Conservation (phyloP, 2,113 vertebrate genomes). For the Dascyllus trimaculatus region DNA sequence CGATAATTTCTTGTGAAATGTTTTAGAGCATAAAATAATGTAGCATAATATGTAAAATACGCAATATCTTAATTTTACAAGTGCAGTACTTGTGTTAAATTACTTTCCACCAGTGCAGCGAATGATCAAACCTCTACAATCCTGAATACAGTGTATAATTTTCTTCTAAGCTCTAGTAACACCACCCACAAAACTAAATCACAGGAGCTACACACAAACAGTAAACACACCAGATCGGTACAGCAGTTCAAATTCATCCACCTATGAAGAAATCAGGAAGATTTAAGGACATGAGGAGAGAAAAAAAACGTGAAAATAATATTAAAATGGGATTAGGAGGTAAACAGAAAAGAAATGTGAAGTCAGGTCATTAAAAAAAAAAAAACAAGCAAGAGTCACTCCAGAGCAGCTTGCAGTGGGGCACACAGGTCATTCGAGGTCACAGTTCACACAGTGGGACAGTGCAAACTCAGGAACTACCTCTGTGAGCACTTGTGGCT, state of each 20-base stretch:
- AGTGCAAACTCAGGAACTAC: slow-evolving; percentile 80
- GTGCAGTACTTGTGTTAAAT: too few species aligned
- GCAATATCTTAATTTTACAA: too few species aligned
- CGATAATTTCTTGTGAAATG: too few species aligned
- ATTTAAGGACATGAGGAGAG: slow-evolving; percentile 19
- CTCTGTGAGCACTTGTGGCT: slow-evolving; percentile 74
- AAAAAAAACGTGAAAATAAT: slow-evolving; percentile 25
- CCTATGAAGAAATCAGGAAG: slow-evolving; percentile 71
- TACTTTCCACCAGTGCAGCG: too few species aligned
- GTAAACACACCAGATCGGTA: slow-evolving; percentile 82
- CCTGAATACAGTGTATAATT: too few species aligned
- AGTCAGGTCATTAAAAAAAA: slow-evolving; percentile 22
- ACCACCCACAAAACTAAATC: slow-evolving; percentile 52
- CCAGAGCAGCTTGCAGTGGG: slow-evolving; percentile 48
- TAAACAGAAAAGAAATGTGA: slow-evolving; percentile 31
- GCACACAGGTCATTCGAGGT: slow-evolving; percentile 67
- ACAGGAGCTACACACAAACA: slow-evolving; percentile 51
- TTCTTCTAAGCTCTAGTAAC: slow-evolving; percentile 48
- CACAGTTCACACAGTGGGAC: slow-evolving; percentile 71
- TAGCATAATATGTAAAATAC: too few species aligned
- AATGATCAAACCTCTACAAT: background rate
- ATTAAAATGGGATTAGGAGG: slow-evolving; percentile 17
- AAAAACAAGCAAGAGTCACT: slow-evolving; percentile 63
- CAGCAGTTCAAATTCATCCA: slow-evolving; percentile 86
- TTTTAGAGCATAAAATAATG: too few species aligned